Evolutionary conservation across 2,113 vertebrate species (phyloP).

Genomic region (Phycodurus eques): DNA sequence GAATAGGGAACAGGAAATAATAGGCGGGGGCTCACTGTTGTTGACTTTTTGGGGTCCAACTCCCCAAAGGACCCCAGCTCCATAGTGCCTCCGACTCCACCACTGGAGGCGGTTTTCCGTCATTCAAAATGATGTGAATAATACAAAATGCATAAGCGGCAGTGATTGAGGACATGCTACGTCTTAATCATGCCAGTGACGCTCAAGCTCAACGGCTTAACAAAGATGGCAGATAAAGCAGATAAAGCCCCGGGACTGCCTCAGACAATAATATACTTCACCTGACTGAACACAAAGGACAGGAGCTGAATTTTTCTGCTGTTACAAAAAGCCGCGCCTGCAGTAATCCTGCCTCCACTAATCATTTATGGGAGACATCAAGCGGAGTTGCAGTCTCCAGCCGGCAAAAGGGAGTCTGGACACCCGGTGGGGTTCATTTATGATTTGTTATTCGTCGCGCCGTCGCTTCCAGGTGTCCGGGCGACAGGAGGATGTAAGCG

Average conservation of each 20-base stretch:
- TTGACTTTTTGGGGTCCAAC: neutral
- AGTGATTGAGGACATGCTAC: neutral
- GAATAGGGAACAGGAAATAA: neutral
- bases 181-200: slow-evolving; percentile 13
- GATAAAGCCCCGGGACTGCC: slow-evolving; percentile 12
- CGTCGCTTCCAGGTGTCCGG: neutral
- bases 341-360: slow-evolving; percentile 1
- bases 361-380: slow-evolving; percentile 1
- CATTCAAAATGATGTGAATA: slow-evolving; percentile 4
- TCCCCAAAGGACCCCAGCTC: neutral
- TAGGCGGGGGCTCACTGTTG: too few species aligned
- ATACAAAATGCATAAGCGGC: neutral
- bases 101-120: neutral
- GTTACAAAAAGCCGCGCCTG: slow-evolving; percentile 1
- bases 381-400: neutral
- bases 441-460: neutral
- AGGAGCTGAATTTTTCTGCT: slow-evolving; percentile 20
- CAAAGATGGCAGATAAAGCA: slow-evolving; percentile 10
- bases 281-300: slow-evolving; percentile 12
- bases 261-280: slow-evolving; percentile 17
- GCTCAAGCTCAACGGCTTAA: slow-evolving; percentile 19
- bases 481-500: neutral
- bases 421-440: neutral
- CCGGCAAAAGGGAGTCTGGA: neutral
- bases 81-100: neutral